These are phyloP conservation scores for Phallusia fumigata DNA, from an alignment of 23 tunicate species.

Conservation along the genomic window DNA sequence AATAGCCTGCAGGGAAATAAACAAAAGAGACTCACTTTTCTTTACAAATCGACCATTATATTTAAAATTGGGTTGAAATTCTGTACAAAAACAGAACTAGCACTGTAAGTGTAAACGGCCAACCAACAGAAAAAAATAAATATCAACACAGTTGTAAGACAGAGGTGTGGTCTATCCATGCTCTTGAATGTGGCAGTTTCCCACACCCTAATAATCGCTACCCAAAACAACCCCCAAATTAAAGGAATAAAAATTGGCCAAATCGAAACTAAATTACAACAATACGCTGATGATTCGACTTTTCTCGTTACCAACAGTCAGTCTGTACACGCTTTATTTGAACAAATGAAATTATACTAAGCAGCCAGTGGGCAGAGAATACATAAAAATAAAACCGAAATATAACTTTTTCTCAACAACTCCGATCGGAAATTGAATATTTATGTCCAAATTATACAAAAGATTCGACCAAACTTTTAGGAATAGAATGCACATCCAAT, in stretches of 20 bases:
- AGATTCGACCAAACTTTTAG: not conserved
- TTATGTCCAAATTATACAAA: not conserved
- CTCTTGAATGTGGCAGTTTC: not conserved
- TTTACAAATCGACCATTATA: not conserved
- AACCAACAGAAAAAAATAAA: not conserved
- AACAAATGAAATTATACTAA: not conserved
- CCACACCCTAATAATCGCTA: slow-evolving; percentile 1
- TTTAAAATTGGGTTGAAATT: not conserved
- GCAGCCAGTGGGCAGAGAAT: slow-evolving; percentile 28
- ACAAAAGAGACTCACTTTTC: no score
- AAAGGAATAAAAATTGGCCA: slow-evolving; percentile 13
- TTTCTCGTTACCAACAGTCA: not conserved
- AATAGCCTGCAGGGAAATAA: no score
- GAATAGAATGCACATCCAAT: not conserved
- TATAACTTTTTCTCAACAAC: not conserved
- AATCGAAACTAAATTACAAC: slow-evolving; percentile 16
- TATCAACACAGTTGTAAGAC: slow-evolving; percentile 25
- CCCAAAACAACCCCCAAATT: not conserved
- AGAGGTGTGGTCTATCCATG: slow-evolving; percentile 44
- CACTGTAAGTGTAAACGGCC: slow-evolving; percentile 7
- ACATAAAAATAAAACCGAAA: slow-evolving; percentile 23
- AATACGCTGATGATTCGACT: slow-evolving; percentile 43
- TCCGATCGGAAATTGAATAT: no score
- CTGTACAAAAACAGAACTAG: slow-evolving; percentile 15
- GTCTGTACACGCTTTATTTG: not conserved